Conservation (phyloP, 1,140 invertebrate genomes). For the Drosophila simulans region DNA sequence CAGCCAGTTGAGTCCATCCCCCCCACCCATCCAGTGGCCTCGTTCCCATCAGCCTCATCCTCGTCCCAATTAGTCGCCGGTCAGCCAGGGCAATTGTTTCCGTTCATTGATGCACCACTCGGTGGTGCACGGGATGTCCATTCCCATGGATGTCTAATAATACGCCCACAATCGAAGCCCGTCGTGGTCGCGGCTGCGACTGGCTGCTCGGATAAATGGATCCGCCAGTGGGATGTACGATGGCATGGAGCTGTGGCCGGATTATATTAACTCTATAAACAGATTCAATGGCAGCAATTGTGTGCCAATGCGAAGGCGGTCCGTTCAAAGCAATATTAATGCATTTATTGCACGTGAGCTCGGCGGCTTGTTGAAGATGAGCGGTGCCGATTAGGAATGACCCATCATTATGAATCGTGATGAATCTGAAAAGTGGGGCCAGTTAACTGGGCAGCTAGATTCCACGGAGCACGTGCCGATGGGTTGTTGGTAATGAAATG, state of each 20-base stretch:
- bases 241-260: not conserved
- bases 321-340: not conserved
- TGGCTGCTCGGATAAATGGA: not conserved
- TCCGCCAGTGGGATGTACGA: not conserved
- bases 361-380: not conserved
- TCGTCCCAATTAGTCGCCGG: not conserved
- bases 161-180: not conserved
- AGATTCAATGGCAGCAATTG: conserved; percentile 11
- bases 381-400: too few relatives aligned
- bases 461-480: too few relatives aligned
- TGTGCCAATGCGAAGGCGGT: not conserved
- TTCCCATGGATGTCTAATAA: conserved; percentile 38
- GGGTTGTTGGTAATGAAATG: too few relatives aligned
- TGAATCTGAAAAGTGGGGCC: not conserved
- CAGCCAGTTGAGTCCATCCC: not conserved
- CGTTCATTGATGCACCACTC: not conserved
- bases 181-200: not conserved
- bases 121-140: not conserved
- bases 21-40: not conserved
- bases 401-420: not conserved
- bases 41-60: not conserved
- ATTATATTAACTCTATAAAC: conserved; percentile 21
- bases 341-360: conserved; percentile 9
- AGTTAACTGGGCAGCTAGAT: not conserved
- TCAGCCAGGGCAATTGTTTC: conserved; percentile 17